A percentile compares a stretch with the other conserved stretches of the same genome.
Evolutionary conservation across 2,888 invertebrate genomes (phyloP).

Genomic region (Stenodera caucasica): DNA sequence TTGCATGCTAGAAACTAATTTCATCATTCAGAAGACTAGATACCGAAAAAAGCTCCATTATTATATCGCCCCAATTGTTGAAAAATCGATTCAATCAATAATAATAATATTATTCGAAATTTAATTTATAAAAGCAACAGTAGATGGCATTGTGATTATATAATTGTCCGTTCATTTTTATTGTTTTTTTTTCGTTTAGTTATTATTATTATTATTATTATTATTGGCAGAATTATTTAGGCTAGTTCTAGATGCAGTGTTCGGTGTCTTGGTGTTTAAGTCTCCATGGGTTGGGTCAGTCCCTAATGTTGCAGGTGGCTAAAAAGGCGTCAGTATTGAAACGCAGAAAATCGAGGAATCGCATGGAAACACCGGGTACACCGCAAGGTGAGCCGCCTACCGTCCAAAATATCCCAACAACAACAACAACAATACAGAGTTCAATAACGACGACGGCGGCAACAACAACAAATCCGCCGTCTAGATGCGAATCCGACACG

Average conservation of each 20-base stretch:
- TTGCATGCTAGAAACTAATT: slow-evolving; percentile 1
- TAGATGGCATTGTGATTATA: not conserved
- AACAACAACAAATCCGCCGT: slow-evolving; percentile 33
- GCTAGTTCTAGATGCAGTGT: slow-evolving; percentile 54
- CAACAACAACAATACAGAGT: slow-evolving; percentile 22
- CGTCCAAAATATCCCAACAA: not conserved
- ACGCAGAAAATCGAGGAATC: slow-evolving; percentile 68
- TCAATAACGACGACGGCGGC: slow-evolving; percentile 37
- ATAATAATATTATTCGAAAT: not conserved
- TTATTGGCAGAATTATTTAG: slow-evolving; percentile 27
- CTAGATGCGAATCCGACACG: slow-evolving; percentile 61
- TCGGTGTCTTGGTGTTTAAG: slow-evolving; percentile 56
- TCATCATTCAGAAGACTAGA: not conserved
- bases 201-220: slow-evolving; percentile 2
- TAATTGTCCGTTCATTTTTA: not conserved
- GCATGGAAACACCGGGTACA: slow-evolving; percentile 61
- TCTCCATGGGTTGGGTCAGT: slow-evolving; percentile 62
- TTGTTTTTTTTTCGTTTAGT: too few species aligned
- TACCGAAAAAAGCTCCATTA: not conserved
- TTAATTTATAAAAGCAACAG: not conserved
- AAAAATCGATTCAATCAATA: slow-evolving; percentile 2
- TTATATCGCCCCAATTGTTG: slow-evolving; percentile 1
- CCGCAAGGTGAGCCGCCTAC: slow-evolving; percentile 33
- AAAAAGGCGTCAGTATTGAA: slow-evolving; percentile 74
- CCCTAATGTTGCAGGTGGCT: slow-evolving; percentile 72